A percentile compares a stretch with the other conserved stretches of the same genome.
Conservation (phyloP, 2,797 vertebrate species). For the Coreius guichenoti region DNA sequence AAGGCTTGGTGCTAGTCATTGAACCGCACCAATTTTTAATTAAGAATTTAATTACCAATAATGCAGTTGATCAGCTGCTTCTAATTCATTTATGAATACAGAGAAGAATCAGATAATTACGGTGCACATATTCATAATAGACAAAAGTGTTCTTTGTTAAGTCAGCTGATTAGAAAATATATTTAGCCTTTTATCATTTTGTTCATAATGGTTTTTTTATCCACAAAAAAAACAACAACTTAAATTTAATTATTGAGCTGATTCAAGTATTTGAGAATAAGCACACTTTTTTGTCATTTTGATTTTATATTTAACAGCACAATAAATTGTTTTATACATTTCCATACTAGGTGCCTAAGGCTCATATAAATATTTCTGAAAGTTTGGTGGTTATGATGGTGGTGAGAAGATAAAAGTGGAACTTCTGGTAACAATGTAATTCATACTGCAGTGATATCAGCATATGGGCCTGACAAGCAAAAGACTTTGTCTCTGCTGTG, state of each 20-base stretch:
- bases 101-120: conserved; percentile 46
- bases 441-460: conserved; percentile 10
- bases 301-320: neutral
- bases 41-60: conserved; percentile 62
- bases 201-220: neutral
- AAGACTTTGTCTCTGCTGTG: neutral
- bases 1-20: conserved; percentile 42
- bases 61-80: conserved; percentile 57
- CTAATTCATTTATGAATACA: conserved; percentile 52
- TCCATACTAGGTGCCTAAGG: neutral
- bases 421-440: conserved; percentile 16
- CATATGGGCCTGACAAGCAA: conserved; percentile 27
- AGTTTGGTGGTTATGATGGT: conserved; percentile 10
- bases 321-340: neutral
- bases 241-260: conserved; percentile 10
- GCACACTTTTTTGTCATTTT: neutral
- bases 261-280: neutral
- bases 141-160: conserved; percentile 34
- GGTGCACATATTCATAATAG: conserved; percentile 23
- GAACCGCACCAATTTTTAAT: conserved; percentile 60
- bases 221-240: neutral
- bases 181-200: conserved; percentile 8
- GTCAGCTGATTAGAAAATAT: conserved; percentile 32
- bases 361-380: neutral
- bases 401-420: conserved; percentile 5